phyloP scores from a whole-genome alignment of 2,888 invertebrate genomes.

The Fissipunctia ypsillon region DNA sequence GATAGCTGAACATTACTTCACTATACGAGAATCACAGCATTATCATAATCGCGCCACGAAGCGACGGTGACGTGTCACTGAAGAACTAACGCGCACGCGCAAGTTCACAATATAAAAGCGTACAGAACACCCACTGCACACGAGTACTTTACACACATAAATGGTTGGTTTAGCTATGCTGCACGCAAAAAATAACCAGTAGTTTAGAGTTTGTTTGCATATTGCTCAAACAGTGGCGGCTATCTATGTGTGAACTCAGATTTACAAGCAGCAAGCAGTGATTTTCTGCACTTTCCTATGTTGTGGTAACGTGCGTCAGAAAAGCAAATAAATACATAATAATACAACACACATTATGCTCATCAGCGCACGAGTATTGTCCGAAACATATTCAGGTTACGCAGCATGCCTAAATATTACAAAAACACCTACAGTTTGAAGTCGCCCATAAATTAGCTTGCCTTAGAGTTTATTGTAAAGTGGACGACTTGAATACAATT shows the following conservation, averaged over 20 bases:
- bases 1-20: conserved; percentile 35
- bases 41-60: conserved; percentile 17
- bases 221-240: not conserved
- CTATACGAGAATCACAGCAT: conserved; percentile 41
- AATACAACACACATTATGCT: conserved; percentile 1
- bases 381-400: conserved; percentile 40
- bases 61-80: not conserved
- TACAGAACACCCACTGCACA: not conserved
- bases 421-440: not conserved
- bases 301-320: not conserved
- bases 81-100: not conserved
- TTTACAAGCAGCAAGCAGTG: not conserved
- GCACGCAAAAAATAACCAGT: not conserved
- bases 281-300: conserved; percentile 3
- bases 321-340: conserved; percentile 17
- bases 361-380: conserved; percentile 14
- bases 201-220: not conserved
- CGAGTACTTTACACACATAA: not conserved
- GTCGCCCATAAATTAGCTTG: not conserved
- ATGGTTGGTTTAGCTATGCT: not conserved
- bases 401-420: not conserved
- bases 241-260: no score
- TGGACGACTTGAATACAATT: not conserved
- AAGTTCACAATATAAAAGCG: not conserved
- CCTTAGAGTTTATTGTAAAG: not conserved